Conservation (phyloP, 2,888 invertebrate genomes). For the Agrotis puta region DNA sequence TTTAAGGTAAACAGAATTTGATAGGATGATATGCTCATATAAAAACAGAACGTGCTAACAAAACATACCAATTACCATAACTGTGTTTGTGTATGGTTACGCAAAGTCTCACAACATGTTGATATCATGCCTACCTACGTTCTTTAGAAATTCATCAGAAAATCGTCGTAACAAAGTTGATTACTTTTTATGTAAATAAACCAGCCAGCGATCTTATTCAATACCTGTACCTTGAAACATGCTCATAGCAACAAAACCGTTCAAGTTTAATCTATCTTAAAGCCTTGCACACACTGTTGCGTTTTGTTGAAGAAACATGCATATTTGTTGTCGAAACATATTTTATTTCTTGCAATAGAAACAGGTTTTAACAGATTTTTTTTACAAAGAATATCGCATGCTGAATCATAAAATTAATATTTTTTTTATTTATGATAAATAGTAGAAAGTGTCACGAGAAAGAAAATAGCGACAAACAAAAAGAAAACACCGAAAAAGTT, state of each 20-base stretch:
- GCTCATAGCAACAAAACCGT: not conserved
- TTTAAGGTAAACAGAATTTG: not conserved
- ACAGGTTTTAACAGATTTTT: too few species aligned
- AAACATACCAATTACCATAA: not conserved
- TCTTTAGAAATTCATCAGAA: conserved; percentile 3
- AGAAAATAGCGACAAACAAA: too few species aligned
- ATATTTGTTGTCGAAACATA: not conserved
- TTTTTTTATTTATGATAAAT: too few species aligned
- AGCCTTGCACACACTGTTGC: not conserved
- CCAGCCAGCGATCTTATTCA: not conserved
- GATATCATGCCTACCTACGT: not conserved
- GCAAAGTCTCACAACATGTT: conserved; percentile 4
- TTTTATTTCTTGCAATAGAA: not conserved
- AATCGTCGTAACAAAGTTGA: conserved; percentile 7
- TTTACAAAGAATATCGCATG: too few species aligned
- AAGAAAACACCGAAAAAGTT: too few species aligned
- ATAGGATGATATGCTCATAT: not conserved
- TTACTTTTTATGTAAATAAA: conserved; percentile 14
- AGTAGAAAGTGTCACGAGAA: too few species aligned
- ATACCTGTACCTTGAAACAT: not conserved
- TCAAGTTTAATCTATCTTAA: conserved; percentile 18
- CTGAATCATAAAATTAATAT: too few species aligned
- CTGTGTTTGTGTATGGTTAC: not conserved
- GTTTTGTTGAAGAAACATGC: not conserved
- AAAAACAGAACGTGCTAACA: conserved; percentile 10